Conservation (phyloP, 2,113 vertebrate genomes). For the Antidorcas marsupialis region DNA sequence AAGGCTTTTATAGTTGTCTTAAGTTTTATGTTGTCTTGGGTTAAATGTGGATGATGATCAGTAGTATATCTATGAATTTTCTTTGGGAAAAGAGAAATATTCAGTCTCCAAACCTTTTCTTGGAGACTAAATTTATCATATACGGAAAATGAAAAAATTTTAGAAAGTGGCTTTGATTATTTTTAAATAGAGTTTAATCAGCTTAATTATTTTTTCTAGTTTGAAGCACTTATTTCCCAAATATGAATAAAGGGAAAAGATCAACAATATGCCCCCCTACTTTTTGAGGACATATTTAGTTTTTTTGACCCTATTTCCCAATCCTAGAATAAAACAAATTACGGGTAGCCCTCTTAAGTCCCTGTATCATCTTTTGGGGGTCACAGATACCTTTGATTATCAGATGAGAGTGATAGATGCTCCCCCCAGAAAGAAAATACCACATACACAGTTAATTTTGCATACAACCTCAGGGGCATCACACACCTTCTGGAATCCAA, state of each 20-base stretch:
- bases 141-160: constrained; percentile 46
- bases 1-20: constrained; percentile 57
- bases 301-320: constrained; percentile 49
- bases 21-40: constrained; percentile 51
- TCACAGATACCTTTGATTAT: constrained; percentile 64
- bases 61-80: constrained; percentile 57
- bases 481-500: constrained; percentile 60
- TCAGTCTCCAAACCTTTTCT: constrained; percentile 48
- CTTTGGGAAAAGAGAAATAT: constrained; percentile 51
- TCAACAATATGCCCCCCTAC: constrained; percentile 5
- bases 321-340: constrained; percentile 57
- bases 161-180: constrained; percentile 62
- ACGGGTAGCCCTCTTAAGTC: constrained; percentile 69
- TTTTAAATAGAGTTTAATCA: constrained; percentile 56
- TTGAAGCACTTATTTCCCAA: constrained; percentile 61
- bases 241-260: constrained; percentile 55
- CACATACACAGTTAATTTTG: constrained; percentile 45
- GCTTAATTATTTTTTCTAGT: constrained; percentile 61
- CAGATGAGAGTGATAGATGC: constrained; percentile 50
- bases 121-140: constrained; percentile 47
- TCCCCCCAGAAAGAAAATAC: constrained; percentile 2
- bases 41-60: constrained; percentile 55
- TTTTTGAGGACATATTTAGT: constrained; percentile 50
- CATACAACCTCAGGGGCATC: constrained; percentile 63
- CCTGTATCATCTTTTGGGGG: constrained; percentile 42